Evolutionary conservation across 2,888 invertebrate species (phyloP), one percentile per base, ranked within the genome.

Genomic region (Synanthedon myopaeformis): DNA sequence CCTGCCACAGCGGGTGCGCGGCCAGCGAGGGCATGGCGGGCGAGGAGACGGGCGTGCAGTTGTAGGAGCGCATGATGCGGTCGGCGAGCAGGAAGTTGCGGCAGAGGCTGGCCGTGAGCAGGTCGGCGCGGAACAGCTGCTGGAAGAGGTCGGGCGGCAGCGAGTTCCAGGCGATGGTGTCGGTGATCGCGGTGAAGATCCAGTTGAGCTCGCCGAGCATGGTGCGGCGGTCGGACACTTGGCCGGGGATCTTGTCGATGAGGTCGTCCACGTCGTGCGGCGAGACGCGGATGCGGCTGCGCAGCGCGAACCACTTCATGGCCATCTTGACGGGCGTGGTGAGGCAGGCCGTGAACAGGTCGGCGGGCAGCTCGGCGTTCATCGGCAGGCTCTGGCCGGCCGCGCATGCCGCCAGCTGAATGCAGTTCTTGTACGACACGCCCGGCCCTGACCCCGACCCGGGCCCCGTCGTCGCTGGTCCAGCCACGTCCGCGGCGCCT

Each of bases 141-240:
- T 99, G 98, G 85, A 99, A 99, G 65, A 97, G 87, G 65, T 98
- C 98, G 79, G 95, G 90, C 4, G 98, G 96, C 66, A 99, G 89
- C 49, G 95, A 95, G 76, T 98, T 98, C 99, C 99, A 99, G 1
- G 99, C 99, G 72, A 99, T 99, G 10, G 99, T 99, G 80, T 99
- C 99, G 0, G 99, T 99, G 65, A 99, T 98, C 50, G 99, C 99
- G 2, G 99, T 99, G 87, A 99, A 99, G 74, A 99, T 98, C 99
- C 99, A 99, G 89, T 99, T 99, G 57, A 99, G 89, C 87, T 99
- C 99, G 51, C 99, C 99, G 61, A 99, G 90, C 96, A 99, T 97
- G 35, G 99, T 98, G 66, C 97, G 90, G 17, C 98, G 90, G 86
- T 99, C 98, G 62, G 94, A 95, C 63, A 98, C 90, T 73, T 95